These are phyloP conservation scores for Protophormia terraenovae DNA, from an alignment of 2,888 invertebrate genomes.

Conservation along the genomic window DNA sequence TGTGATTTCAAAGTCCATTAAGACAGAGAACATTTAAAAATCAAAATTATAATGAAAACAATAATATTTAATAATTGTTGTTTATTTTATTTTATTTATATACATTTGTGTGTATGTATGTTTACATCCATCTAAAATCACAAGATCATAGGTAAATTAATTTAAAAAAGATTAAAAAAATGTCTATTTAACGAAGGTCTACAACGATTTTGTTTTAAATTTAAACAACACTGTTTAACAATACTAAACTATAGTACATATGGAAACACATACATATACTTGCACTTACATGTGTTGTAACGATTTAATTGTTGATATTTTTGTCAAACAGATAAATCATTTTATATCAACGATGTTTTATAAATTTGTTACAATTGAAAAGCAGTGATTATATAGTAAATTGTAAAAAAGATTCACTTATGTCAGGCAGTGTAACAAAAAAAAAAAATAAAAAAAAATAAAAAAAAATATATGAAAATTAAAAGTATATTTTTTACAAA, in stretches of 20 bases:
- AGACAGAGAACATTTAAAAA: not conserved
- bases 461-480: no score
- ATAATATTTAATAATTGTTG: not conserved
- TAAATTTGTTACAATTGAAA: not conserved
- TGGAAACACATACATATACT: not conserved
- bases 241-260: no score
- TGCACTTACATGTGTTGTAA: not conserved
- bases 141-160: not conserved
- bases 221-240: not conserved
- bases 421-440: not conserved
- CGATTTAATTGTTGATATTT: not conserved
- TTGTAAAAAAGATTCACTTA: not conserved
- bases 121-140: not conserved
- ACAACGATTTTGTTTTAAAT: not conserved
- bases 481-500: no score
- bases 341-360: not conserved
- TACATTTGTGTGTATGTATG: not conserved
- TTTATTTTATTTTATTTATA: not conserved
- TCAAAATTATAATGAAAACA: not conserved
- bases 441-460: no score
- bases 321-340: not conserved
- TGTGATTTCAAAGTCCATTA: conserved; percentile 19
- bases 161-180: not conserved
- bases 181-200: not conserved
- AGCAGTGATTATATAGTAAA: not conserved